A percentile compares a stretch with the other conserved stretches of the same genome.
Evolutionary conservation across 2,888 invertebrate genomes (phyloP).

Genomic region (Hypena proboscidalis): DNA sequence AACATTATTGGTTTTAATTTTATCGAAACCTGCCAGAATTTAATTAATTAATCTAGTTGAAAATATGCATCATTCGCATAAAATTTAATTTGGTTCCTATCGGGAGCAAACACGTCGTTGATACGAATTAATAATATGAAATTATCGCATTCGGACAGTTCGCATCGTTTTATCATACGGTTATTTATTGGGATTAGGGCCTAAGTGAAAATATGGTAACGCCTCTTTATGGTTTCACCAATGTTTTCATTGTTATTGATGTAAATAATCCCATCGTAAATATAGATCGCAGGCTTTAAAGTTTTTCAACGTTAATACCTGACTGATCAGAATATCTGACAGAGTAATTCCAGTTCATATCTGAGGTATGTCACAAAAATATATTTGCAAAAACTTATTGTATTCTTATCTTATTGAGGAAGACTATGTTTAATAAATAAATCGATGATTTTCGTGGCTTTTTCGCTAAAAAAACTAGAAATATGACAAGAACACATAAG

Average conservation of each 20-base stretch:
- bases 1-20: conserved; percentile 51
- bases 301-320: too few species aligned
- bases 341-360: background rate
- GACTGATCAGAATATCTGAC: too few species aligned
- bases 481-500: conserved; percentile 32
- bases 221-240: conserved; percentile 19
- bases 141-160: conserved; percentile 69
- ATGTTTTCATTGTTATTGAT: background rate
- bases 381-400: conserved; percentile 55
- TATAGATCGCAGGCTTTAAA: too few species aligned
- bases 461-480: conserved; percentile 47
- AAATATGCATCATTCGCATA: conserved; percentile 73
- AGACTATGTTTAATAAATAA: conserved; percentile 48
- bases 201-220: conserved; percentile 18
- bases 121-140: conserved; percentile 73
- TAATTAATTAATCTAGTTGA: conserved; percentile 70
- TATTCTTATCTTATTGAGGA: conserved; percentile 55
- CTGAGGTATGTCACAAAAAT: conserved; percentile 1
- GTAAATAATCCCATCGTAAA: too few species aligned
- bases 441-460: conserved; percentile 50
- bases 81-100: conserved; percentile 75
- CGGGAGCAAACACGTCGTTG: conserved; percentile 66
- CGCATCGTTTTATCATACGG: conserved; percentile 40
- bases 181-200: conserved; percentile 51
- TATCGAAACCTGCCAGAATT: conserved; percentile 52